Conservation (phyloP, 2,888 invertebrate genomes). For the Endomychus coccineus region DNA sequence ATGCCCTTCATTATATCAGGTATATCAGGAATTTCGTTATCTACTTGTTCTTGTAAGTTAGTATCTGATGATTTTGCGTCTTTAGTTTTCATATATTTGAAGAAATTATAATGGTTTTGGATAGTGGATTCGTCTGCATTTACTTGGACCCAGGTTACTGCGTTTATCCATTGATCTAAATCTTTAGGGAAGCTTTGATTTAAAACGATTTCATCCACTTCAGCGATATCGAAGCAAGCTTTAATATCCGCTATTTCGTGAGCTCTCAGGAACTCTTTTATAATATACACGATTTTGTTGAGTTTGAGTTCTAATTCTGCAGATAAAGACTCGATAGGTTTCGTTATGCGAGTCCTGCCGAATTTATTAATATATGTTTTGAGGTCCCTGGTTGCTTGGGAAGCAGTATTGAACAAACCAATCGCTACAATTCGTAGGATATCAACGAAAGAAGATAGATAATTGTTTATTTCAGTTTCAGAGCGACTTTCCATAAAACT, state of each 20-base stretch:
- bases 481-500: slow-evolving; percentile 2
- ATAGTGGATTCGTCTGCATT: too few species aligned
- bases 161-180: too few species aligned
- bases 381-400: not conserved
- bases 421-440: slow-evolving; percentile 1
- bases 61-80: not conserved
- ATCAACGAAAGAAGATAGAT: slow-evolving; percentile 6
- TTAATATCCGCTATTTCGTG: slow-evolving; percentile 6
- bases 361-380: not conserved
- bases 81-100: slow-evolving; percentile 5
- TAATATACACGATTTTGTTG: slow-evolving; percentile 4
- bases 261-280: slow-evolving; percentile 4
- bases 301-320: slow-evolving; percentile 1
- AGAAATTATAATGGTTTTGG: too few species aligned
- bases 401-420: not conserved
- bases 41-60: not conserved
- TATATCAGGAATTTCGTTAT: slow-evolving; percentile 9
- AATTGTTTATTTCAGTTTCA: slow-evolving; percentile 6
- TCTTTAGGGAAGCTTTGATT: too few species aligned
- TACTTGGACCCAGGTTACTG: too few species aligned
- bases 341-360: slow-evolving; percentile 4
- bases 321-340: not conserved
- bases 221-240: slow-evolving; percentile 7
- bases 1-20: slow-evolving; percentile 10
- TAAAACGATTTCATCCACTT: too few species aligned